A percentile compares a stretch with the other conserved stretches of the same genome.
Conservation (phyloP, 2,113 vertebrate species). For the Hippopotamus amphibius region DNA sequence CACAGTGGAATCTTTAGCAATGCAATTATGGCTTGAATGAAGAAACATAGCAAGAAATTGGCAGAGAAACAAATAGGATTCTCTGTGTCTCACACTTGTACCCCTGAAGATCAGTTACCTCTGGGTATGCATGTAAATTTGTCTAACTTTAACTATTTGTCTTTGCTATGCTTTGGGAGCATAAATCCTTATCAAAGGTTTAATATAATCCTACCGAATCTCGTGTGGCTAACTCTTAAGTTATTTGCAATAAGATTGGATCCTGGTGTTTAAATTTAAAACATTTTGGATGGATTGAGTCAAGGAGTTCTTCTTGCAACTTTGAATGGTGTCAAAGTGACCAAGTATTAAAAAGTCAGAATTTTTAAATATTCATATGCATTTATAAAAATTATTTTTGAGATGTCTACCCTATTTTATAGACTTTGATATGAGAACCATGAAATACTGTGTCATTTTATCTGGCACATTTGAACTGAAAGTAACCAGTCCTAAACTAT, state of each 20-base stretch:
- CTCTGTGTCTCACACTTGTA: constrained; percentile 84
- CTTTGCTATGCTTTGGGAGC: constrained; percentile 73
- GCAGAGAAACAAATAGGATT: constrained; percentile 86
- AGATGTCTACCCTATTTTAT: not conserved
- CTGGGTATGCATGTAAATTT: constrained; percentile 84
- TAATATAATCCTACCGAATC: constrained; percentile 80
- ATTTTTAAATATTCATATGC: constrained; percentile 39
- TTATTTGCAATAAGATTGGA: constrained; percentile 76
- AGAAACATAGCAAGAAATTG: constrained; percentile 87
- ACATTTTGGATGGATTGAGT: constrained; percentile 61
- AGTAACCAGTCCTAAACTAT: constrained; percentile 30
- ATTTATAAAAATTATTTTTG: constrained; percentile 44
- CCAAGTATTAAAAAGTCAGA: constrained; percentile 49
- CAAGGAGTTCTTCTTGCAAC: constrained; percentile 56
- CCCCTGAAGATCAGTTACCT: constrained; percentile 79
- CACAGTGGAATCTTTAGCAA: constrained; percentile 88
- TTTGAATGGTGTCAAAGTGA: constrained; percentile 46
- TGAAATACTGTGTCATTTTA: not conserved
- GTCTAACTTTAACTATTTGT: constrained; percentile 80
- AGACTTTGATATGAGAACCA: not conserved
- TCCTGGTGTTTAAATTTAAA: constrained; percentile 76
- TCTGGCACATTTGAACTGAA: constrained; percentile 31
- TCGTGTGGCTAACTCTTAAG: constrained; percentile 75
- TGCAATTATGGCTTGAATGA: constrained; percentile 84
- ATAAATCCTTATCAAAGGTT: constrained; percentile 77